phyloP scores from a whole-genome alignment of 2,113 vertebrate species.

The cat (Felis catus) region F.catus_Fca126_mat1.0 CM031417.1:5044001-5044500 shows the following conservation, averaged over 20 bases:
- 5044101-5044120: not conserved
- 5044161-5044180: not conserved
- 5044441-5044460: not conserved
- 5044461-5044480: not conserved
- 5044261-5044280: not conserved
- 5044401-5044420: not conserved
- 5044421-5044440: not conserved
- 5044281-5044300: not conserved
- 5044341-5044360: not conserved
- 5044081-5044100: constrained; percentile 9
- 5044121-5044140: not conserved
- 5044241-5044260: not conserved
- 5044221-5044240: not conserved
- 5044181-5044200: not conserved
- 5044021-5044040: not conserved
- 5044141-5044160: not conserved
- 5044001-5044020: not conserved
- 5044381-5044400: not conserved
- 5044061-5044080: not conserved
- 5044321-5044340: not conserved
- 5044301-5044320: not conserved
- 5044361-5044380: not conserved
- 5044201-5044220: not conserved
- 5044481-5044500: not conserved
- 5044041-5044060: not conserved